These are phyloP conservation scores for Turritopsis dohrnii DNA, from an alignment of 30 jellyfish, hydroid and myxozoan species.

Conservation along the genomic window DNA sequence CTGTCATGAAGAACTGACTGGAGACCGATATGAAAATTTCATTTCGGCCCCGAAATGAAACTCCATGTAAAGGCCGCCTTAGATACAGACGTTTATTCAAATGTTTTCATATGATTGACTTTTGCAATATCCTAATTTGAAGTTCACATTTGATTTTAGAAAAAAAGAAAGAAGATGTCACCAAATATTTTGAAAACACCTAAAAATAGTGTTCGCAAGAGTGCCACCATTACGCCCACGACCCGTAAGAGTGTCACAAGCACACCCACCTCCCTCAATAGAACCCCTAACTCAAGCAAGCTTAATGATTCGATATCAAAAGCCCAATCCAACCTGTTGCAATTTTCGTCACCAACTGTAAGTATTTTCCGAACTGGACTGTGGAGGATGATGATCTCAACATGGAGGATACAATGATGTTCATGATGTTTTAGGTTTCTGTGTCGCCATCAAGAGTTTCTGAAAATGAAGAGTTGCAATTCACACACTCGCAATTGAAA, in stretches of 20 bases:
- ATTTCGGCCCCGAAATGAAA: too few species aligned
- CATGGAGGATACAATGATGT: too few species aligned
- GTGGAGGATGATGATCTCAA: too few species aligned
- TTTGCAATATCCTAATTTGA: too few species aligned
- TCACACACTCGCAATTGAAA: slow-evolving; percentile 48
- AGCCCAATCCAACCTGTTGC: slow-evolving; percentile 63
- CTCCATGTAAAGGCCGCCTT: too few species aligned
- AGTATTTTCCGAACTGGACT: too few species aligned
- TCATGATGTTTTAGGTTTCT: slow-evolving; percentile 35
- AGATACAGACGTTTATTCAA: too few species aligned
- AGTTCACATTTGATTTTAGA: too few species aligned
- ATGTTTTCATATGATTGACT: too few species aligned
- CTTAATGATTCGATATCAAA: slow-evolving; percentile 48
- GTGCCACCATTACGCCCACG: slow-evolving; percentile 28
- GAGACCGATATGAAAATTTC: too few species aligned
- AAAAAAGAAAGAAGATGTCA: background rate
- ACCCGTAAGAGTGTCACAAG: too few species aligned
- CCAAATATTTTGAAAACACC: slow-evolving; percentile 10
- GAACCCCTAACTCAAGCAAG: slow-evolving; percentile 25
- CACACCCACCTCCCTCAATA: slow-evolving; percentile 2
- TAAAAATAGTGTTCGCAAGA: slow-evolving; percentile 34
- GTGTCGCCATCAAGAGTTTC: slow-evolving; percentile 41
- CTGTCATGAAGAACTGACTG: too few species aligned
- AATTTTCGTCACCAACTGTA: slow-evolving; percentile 72
- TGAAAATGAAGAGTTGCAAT: slow-evolving; percentile 38